Evolutionary conservation across 1,140 invertebrate genomes (phyloP), one percentile per base, ranked within the genome.

Genomic region (Heliconius melpomene): DNA sequence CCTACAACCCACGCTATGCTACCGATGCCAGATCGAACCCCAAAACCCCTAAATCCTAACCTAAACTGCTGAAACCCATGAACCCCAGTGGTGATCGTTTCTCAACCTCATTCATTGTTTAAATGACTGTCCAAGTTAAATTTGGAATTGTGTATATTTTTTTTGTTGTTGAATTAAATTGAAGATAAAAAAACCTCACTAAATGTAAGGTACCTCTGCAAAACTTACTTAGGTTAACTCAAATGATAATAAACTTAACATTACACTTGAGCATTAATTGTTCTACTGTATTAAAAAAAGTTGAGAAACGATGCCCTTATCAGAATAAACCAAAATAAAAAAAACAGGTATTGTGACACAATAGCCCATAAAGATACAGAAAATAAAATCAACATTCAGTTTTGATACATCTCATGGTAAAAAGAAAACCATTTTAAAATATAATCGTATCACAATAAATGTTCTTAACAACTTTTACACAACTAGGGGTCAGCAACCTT

Each of bases 1-100:
- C 85, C 87, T 88, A 89, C 87, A 88, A 87, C 85, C 82, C 80
- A 80, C 82, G 57, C 80, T 79, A 79, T 77, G 79, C 82, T 83
- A 86, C 83, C 79, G 71, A 82, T 52, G 79, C 76, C 77, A 46
- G 36, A 57, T 60, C 23, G 80, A 82, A 76, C 77, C 75, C 52
- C 74, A 71, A 29, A 46, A 6, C 8, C 32, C 75, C 11, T 2
- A 3, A 20, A 8, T 1, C 72, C 32, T n/a, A 13, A 11, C 11
- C 23, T 23, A 38, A 6, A 38, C 18, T 6, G 9, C 1, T 26
- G 13, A 52, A 52, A 16, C 38, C n/a, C 13, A 50, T 46, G n/a
- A 50, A 46, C n/a, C 36, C 26, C 23, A 50, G 8, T 40, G 18
- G 29, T 7, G 11, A 72, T 38, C 71, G 71, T 36, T 66, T 66